phyloP scores from a whole-genome alignment of 2,888 invertebrate genomes.

The Diarsia mendica region DNA sequence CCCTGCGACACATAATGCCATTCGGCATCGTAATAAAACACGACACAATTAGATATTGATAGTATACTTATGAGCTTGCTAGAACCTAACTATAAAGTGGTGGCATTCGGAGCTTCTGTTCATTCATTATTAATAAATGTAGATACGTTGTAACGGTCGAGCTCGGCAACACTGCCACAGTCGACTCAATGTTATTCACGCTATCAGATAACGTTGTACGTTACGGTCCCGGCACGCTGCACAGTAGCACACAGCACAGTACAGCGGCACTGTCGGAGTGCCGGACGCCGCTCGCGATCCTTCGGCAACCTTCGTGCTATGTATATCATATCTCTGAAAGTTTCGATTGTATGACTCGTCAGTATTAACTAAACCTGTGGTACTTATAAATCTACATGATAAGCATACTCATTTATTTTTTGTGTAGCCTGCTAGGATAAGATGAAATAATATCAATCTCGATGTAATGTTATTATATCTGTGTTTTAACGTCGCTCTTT shows the following conservation, averaged over 20 bases:
- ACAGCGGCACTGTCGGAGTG: slow-evolving; percentile 39
- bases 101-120: slow-evolving; percentile 65
- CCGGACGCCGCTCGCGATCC: slow-evolving; percentile 36
- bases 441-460: slow-evolving; percentile 76
- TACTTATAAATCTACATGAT: slow-evolving; percentile 77
- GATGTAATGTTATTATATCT: slow-evolving; percentile 62
- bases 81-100: slow-evolving; percentile 71
- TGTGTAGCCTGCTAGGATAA: slow-evolving; percentile 83
- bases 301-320: slow-evolving; percentile 62
- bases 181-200: slow-evolving; percentile 55
- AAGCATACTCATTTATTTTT: slow-evolving; percentile 79
- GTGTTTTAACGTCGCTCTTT: slow-evolving; percentile 73
- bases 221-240: slow-evolving; percentile 32
- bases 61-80: slow-evolving; percentile 80
- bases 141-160: slow-evolving; percentile 60
- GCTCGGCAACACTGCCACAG: slow-evolving; percentile 34
- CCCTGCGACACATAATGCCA: slow-evolving; percentile 62
- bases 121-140: slow-evolving; percentile 65
- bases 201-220: slow-evolving; percentile 58
- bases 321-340: slow-evolving; percentile 87
- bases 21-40: slow-evolving; percentile 68
- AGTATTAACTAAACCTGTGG: slow-evolving; percentile 88
- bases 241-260: slow-evolving; percentile 21
- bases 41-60: slow-evolving; percentile 72
- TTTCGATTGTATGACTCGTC: slow-evolving; percentile 81